Evolutionary conservation across 2,113 vertebrate genomes (phyloP).

Genomic region (Plecotus auritus): DNA sequence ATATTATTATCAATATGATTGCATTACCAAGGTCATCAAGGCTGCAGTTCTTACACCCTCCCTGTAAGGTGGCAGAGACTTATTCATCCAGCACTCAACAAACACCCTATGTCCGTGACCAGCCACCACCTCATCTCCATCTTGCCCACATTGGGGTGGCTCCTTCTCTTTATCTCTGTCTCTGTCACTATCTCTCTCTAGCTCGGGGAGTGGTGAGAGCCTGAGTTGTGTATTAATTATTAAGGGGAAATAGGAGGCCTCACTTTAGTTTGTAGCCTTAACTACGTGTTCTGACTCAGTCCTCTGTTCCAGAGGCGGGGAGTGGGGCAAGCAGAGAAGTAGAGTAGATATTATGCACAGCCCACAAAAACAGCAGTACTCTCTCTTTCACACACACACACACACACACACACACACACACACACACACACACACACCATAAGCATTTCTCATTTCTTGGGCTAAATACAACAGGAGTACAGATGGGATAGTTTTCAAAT

Average conservation of each 20-base stretch:
- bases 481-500: neutral
- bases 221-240: neutral
- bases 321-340: neutral
- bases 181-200: neutral
- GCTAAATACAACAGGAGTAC: neutral
- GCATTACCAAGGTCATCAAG: neutral
- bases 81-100: neutral
- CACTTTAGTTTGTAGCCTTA: neutral
- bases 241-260: neutral
- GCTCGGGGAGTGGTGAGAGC: neutral
- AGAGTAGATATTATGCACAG: neutral
- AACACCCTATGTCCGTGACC: neutral
- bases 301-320: neutral
- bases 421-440: neutral
- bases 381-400: neutral
- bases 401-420: neutral
- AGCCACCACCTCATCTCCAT: neutral
- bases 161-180: neutral
- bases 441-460: neutral
- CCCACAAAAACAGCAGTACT: neutral
- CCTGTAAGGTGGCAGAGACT: neutral
- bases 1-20: neutral
- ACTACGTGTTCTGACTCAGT: neutral
- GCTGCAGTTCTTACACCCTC: neutral
- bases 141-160: neutral